Base-by-base conservation (phyloP, 2,888 invertebrate genomes). In the Lasioglossum morio region DNA sequence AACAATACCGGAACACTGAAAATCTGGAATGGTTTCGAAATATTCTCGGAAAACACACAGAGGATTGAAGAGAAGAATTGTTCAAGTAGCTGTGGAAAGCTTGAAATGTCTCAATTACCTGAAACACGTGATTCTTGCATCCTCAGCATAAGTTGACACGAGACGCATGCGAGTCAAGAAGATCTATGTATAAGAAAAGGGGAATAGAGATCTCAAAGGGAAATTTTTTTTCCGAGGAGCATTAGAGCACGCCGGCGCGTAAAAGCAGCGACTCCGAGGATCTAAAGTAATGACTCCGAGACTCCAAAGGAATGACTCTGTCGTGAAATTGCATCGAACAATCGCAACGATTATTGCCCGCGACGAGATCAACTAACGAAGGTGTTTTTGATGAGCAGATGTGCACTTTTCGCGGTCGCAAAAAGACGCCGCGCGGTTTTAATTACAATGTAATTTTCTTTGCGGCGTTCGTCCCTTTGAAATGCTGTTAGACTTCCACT, bases 401-500 rank as follows among this genome's bases (percentile, higher is more conserved):
- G 43, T 53, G 34, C 60, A 77, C 77, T 83, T 83, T 75, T 60
- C 57, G 70, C 80, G 66, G 12, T 57, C 34, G 70, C 77, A 82
- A 84, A 84, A 63, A 82, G 81, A 74, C 53, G 86, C 87, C 89
- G 87, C 82, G 91, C 16, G 30, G 90, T 93, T 94, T 95, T 94
- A 95, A 95, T 95, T 95, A 95, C 95, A 93, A 94, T 94, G 94
- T 93, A 94, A 95, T 94, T 95, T 95, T 94, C 93, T 90, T 93
- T 92, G 93, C 92, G 92, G 91, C 89, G 87, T 84, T 23, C 84
- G 88, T 87, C 90, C 91, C 93, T 94, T 94, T 94, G 94, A 94
- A 94, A 94, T 92, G 93, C 94, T 93, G 93, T 94, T 94, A 94
- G 92, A 89, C 91, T 93, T 93, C 93, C 94, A 93, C 93, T 94